A percentile compares a stretch with the other conserved stretches of the same genome.
Evolutionary conservation across 2,888 invertebrate species (phyloP).

Genomic region (Caradrina clavipalpis): DNA sequence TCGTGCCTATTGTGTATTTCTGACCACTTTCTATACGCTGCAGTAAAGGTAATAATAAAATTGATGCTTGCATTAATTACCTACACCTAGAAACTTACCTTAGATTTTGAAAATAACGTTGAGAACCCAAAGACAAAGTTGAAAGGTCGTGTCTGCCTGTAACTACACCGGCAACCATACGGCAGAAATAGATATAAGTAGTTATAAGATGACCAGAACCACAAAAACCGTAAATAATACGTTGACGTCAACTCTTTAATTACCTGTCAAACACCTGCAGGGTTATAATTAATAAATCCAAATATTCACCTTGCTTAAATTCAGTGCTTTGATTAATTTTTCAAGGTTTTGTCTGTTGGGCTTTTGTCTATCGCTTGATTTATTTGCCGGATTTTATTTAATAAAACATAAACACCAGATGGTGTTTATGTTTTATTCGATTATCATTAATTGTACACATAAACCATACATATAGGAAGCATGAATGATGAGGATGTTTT

Average conservation of each 20-base stretch:
- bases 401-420: too few species aligned
- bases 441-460: too few species aligned
- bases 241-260: slow-evolving; percentile 3
- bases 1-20: neutral
- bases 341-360: slow-evolving; percentile 11
- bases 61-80: neutral
- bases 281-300: neutral
- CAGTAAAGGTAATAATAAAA: neutral
- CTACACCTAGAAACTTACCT: too few species aligned
- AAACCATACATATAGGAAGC: too few species aligned
- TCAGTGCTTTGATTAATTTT: slow-evolving; percentile 12
- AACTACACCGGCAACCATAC: too few species aligned
- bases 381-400: neutral
- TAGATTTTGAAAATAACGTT: too few species aligned
- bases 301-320: neutral
- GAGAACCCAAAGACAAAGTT: too few species aligned
- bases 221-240: slow-evolving; percentile 18
- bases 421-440: too few species aligned
- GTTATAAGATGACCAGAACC: neutral
- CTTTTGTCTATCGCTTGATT: slow-evolving; percentile 9
- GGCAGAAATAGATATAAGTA: too few species aligned
- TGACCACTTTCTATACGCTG: slow-evolving; percentile 25
- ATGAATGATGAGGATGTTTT: too few species aligned
- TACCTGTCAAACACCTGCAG: slow-evolving; percentile 20
- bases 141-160: too few species aligned